A percentile compares a stretch with the other conserved stretches of the same genome.
Evolutionary conservation across 2,888 invertebrate species (phyloP).

Genomic region (Aquatica leii): DNA sequence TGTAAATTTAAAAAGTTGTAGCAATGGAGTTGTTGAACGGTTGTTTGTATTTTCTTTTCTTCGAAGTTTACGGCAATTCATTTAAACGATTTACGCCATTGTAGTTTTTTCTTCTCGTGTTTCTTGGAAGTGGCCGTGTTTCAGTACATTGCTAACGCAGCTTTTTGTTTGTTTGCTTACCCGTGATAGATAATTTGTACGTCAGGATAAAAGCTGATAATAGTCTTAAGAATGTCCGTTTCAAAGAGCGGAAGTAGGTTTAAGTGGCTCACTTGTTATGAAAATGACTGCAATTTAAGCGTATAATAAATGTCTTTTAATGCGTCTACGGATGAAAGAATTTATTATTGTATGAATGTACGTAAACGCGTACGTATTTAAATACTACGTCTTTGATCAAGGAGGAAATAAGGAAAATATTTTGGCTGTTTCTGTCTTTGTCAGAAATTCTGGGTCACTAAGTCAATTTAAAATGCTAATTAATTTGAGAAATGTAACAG

Average conservation of each 20-base stretch:
- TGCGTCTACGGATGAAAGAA: constrained; percentile 32
- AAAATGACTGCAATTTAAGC: constrained; percentile 37
- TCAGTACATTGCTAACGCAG: neutral
- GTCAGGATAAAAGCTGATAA: constrained; percentile 23
- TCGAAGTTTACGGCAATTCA: too few species aligned
- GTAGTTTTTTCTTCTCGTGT: neutral
- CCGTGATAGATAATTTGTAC: constrained; percentile 18
- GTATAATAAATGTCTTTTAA: constrained; percentile 30
- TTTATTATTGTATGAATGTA: constrained; percentile 18
- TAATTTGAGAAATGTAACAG: constrained; percentile 16
- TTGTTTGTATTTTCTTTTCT: constrained; percentile 9
- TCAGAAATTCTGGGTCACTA: constrained; percentile 21
- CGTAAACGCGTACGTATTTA: neutral
- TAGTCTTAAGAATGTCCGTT: constrained; percentile 29
- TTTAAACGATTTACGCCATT: too few species aligned
- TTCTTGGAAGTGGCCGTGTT: neutral
- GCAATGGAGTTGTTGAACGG: neutral
- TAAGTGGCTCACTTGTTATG: constrained; percentile 36
- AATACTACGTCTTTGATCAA: neutral
- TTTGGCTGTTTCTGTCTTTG: neutral
- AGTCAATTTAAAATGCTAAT: constrained; percentile 18
- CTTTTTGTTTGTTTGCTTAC: neutral
- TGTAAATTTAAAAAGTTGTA: constrained; percentile 17
- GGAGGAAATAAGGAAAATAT: neutral
- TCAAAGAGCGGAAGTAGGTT: constrained; percentile 30